phyloP scores from a whole-genome alignment of 2,113 vertebrate species.

The Okapia johnstoni region DNA sequence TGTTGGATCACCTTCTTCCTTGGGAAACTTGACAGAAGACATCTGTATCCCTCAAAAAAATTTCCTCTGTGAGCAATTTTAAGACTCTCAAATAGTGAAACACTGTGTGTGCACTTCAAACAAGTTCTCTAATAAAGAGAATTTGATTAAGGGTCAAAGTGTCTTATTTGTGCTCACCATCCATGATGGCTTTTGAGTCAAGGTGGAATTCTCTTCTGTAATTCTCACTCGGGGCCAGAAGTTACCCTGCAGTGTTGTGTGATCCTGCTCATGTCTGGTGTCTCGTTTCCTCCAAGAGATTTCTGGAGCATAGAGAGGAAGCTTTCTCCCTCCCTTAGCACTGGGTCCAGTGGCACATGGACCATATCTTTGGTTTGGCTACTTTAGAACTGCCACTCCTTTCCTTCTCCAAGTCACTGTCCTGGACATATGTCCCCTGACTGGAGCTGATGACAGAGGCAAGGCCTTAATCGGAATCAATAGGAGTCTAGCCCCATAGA shows the following conservation, averaged over 20 bases:
- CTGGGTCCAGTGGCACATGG: accelerated
- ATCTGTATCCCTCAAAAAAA: neutral
- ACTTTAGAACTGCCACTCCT: neutral
- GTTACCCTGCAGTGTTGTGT: neutral
- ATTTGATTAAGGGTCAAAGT: neutral
- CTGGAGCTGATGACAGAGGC: neutral
- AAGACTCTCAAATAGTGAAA: neutral
- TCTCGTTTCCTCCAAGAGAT: neutral
- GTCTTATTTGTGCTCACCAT: neutral
- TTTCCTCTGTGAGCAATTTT: neutral
- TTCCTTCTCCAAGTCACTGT: neutral
- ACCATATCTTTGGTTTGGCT: no score
- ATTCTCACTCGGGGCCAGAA: neutral
- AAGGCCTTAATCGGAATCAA: neutral
- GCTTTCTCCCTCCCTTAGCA: neutral
- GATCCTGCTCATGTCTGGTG: neutral
- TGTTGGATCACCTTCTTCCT: neutral
- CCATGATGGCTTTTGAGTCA: neutral
- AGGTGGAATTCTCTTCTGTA: neutral
- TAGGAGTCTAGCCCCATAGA: no score
- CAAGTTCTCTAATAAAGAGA: neutral
- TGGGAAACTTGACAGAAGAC: neutral
- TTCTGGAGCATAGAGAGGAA: neutral
- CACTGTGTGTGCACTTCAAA: neutral
- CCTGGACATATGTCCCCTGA: neutral